Conservation (phyloP, 2,888 invertebrate genomes). For the Tenodera sinensis region DNA sequence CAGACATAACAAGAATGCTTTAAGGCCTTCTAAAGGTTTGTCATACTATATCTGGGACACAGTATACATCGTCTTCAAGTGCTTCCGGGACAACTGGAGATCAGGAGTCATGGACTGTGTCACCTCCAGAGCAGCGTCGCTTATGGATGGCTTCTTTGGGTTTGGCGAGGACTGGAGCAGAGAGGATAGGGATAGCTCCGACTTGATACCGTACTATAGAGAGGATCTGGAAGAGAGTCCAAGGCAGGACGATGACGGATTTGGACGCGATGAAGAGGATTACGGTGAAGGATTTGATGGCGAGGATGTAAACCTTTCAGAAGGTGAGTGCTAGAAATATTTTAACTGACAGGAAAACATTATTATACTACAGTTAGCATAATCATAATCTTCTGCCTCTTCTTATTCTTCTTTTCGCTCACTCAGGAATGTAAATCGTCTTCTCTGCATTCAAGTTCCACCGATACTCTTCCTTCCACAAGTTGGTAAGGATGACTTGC, state of each 20-base stretch:
- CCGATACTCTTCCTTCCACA: no score
- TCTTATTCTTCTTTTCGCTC: no score
- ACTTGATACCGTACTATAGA: background rate
- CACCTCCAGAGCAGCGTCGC: background rate
- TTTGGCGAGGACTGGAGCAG: background rate
- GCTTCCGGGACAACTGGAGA: conserved; percentile 4
- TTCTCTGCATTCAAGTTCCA: no score
- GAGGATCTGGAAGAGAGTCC: background rate
- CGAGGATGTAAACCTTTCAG: background rate
- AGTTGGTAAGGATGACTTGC: no score
- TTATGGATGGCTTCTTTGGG: background rate
- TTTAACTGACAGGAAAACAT: no score
- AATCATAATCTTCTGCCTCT: no score
- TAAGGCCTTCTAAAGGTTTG: background rate
- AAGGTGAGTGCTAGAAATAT: background rate
- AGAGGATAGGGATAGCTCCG: background rate
- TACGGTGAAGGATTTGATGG: conserved; percentile 14
- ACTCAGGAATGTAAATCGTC: no score
- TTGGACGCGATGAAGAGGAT: background rate
- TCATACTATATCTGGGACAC: conserved; percentile 6
- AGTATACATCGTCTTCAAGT: background rate
- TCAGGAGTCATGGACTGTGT: conserved; percentile 15
- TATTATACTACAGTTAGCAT: no score
- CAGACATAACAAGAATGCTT: background rate
- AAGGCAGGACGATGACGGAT: background rate